These are phyloP conservation scores for Camponotus vicinus DNA, from an alignment of 1,140 invertebrate genomes.

Conservation along the genomic window DNA sequence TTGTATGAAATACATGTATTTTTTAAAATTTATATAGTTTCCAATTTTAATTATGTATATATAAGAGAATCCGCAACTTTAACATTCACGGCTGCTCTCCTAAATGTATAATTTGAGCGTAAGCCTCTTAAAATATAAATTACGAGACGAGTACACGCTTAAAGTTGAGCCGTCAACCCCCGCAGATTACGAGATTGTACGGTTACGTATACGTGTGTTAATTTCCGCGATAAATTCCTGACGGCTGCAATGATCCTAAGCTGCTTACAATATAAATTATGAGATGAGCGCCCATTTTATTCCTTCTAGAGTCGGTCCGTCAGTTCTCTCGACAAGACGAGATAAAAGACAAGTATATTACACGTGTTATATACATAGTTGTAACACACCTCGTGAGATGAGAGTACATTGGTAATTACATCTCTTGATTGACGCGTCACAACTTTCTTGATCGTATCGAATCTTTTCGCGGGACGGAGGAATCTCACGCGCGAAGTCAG, in stretches of 20 bases:
- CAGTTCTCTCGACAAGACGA: not conserved
- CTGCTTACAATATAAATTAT: constrained; percentile 20
- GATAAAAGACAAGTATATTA: not conserved
- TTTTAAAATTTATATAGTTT: not conserved
- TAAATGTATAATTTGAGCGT: constrained; percentile 1
- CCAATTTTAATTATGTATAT: constrained; percentile 1
- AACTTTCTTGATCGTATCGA: constrained; percentile 5
- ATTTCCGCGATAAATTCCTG: constrained; percentile 27
- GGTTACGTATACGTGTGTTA: constrained; percentile 35
- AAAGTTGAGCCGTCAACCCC: constrained; percentile 26
- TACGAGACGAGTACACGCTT: constrained; percentile 29
- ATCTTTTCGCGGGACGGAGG: not conserved
- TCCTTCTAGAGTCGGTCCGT: not conserved
- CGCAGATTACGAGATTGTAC: constrained; percentile 37
- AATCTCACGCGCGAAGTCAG: not conserved
- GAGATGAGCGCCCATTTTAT: constrained; percentile 13
- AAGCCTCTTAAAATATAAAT: constrained; percentile 45
- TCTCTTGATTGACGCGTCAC: constrained; percentile 9
- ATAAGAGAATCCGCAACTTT: constrained; percentile 2
- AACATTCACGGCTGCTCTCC: constrained; percentile 7
- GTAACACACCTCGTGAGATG: not conserved
- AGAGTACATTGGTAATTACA: constrained; percentile 9
- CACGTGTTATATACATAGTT: not conserved
- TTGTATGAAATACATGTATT: not conserved
- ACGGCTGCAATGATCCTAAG: constrained; percentile 16